phyloP scores from a whole-genome alignment of 2,113 vertebrate species.

The Solenodon paradoxus region DNA sequence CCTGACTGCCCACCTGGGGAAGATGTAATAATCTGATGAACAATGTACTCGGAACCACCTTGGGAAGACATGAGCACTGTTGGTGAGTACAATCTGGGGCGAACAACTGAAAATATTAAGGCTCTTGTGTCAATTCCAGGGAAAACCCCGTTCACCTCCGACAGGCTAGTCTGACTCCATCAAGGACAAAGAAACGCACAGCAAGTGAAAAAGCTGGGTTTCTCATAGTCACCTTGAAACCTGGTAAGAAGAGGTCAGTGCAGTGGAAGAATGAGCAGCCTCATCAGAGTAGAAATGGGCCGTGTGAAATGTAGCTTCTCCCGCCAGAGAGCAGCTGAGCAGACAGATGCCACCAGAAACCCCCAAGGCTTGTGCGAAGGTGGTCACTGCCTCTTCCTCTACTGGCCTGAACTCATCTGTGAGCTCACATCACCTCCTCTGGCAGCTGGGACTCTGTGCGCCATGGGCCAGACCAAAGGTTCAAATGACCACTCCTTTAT shows the following conservation, averaged over 20 bases:
- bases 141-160: accelerated
- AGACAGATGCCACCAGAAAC: not conserved
- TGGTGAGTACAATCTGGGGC: accelerated
- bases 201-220: not conserved
- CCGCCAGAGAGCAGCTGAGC: no score
- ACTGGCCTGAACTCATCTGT: accelerated
- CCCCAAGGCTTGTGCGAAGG: not conserved
- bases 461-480: not conserved
- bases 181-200: not conserved
- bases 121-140: not conserved
- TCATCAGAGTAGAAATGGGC: no score
- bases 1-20: not conserved
- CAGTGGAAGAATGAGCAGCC: accelerated
- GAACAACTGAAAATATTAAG: not conserved
- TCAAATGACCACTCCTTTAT: accelerated
- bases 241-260: not conserved
- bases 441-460: accelerated
- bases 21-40: not conserved
- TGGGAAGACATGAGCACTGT: accelerated
- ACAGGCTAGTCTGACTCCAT: not conserved
- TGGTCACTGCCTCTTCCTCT: accelerated
- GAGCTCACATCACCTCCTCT: not conserved
- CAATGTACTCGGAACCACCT: not conserved
- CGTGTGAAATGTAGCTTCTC: accelerated
- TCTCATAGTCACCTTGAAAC: not conserved